Percentiles rank a stretch among this genome's conserved stretches.
These are phyloP conservation scores for Geococcyx californianus DNA, from an alignment of 2,113 vertebrate species.

Conservation along the genomic window DNA sequence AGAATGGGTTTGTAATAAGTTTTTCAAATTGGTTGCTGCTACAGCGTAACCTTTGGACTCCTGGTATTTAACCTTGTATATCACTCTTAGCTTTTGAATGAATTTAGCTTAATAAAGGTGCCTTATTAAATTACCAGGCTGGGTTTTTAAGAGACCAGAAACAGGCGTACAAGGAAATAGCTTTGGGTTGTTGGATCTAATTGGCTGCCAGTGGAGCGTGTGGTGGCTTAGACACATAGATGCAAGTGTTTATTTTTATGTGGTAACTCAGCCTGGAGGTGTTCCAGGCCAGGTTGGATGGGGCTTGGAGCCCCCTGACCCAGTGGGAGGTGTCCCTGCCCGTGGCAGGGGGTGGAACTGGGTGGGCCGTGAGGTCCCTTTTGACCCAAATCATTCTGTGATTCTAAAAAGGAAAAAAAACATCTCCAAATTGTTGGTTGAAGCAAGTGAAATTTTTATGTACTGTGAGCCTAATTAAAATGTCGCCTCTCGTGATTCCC, in stretches of 20 bases:
- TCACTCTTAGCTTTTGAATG: constrained; percentile 56
- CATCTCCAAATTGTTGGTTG: too few species aligned
- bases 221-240: not conserved
- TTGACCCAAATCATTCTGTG: too few species aligned
- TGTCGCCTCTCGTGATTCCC: not conserved
- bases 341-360: too few species aligned
- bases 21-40: constrained; percentile 69
- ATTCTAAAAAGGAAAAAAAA: too few species aligned
- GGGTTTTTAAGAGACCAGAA: not conserved
- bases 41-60: constrained; percentile 46
- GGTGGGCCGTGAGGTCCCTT: too few species aligned
- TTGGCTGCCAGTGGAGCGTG: constrained; percentile 29
- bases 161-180: constrained; percentile 28
- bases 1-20: constrained; percentile 62
- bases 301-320: too few species aligned
- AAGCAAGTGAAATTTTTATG: accelerated
- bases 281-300: too few species aligned
- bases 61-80: constrained; percentile 71
- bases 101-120: constrained; percentile 51
- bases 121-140: constrained; percentile 62
- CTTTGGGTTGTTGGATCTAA: constrained; percentile 54
- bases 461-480: not conserved
- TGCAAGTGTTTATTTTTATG: constrained; percentile 8
- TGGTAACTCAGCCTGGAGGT: not conserved
- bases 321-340: too few species aligned